Base-by-base conservation (phyloP, 2,888 invertebrate genomes). In the Lepidochrysops patricia region DNA sequence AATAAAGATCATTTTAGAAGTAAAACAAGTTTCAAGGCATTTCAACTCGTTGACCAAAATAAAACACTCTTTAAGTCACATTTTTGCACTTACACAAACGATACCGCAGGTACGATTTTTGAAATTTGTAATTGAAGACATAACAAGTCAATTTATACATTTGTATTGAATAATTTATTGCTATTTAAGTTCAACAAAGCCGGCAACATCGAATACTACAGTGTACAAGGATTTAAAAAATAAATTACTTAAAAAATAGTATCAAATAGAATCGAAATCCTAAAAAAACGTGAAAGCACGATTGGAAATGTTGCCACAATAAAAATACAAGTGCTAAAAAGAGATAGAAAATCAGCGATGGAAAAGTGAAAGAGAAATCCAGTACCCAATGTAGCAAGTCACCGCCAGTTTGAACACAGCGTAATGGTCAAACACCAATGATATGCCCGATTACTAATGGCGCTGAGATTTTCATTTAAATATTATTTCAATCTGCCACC, bases 401-500 rank as follows among this genome's bases (percentile, higher is more conserved):
- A 9, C 43, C 19, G 43, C 19, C 19, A 43, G 15, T 15, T 15
- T 60, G 61, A 58, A 61, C 57, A 61, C 60, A 60, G 57, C 61
- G 61, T 61, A 61, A 61, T 62, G 27, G 49, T 60, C 54, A 57
- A 61, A 66, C 64, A 66, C 62, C 63, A 63, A 66, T 69, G 68
- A 69, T 67, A 68, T 70, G 68, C 65, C 61, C 62, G 63, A 62
- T 57, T 63, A 63, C 61, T 52, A 59, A 58, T 62, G 56, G 32
- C 60, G 61, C 57, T 62, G 62, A 64, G 62, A 63, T 64, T 66
- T 66, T 59, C 57, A 63, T 66, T 66, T 60, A 52, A 63, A 64
- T 64, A 64, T 65, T 63, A 65, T 61, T n/a, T 65, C 63, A 62
- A 63, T 70, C 83, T 81, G 84, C 80, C 82, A 86, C 84, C 84